phyloP scores from a whole-genome alignment of 2,113 vertebrate genomes.

The Passerina amoena region DNA sequence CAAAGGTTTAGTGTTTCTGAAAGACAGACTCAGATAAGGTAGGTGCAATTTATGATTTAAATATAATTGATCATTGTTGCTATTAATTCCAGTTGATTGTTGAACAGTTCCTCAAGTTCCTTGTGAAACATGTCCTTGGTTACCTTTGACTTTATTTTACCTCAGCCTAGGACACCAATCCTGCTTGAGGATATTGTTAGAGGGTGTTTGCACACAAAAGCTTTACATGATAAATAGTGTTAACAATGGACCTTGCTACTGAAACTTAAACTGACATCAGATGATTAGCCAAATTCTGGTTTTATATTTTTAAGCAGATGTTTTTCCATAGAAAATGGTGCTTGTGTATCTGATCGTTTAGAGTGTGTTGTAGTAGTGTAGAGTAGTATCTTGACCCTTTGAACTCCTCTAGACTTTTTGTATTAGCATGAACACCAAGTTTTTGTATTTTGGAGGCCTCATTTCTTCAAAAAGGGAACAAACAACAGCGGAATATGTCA shows the following conservation, averaged over 20 bases:
- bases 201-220: neutral
- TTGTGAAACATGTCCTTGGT: neutral
- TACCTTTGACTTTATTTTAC: neutral
- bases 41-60: conserved; percentile 13
- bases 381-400: neutral
- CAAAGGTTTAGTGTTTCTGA: conserved; percentile 69
- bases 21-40: conserved; percentile 69
- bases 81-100: neutral
- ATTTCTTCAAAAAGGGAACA: neutral
- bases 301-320: neutral
- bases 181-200: neutral
- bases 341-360: neutral
- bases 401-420: neutral
- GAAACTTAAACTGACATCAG: neutral
- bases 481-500: neutral
- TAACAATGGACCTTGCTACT: neutral
- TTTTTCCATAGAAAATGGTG: neutral
- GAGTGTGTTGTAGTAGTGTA: no score
- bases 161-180: neutral
- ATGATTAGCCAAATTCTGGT: neutral
- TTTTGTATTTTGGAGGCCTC: neutral
- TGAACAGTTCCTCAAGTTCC: neutral
- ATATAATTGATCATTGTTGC: neutral
- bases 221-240: neutral
- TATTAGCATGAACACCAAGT: neutral